Percentiles rank a stretch among this genome's conserved stretches.
Conservation (phyloP, 2,113 vertebrate genomes). For the Ochotona curzoniae region DNA sequence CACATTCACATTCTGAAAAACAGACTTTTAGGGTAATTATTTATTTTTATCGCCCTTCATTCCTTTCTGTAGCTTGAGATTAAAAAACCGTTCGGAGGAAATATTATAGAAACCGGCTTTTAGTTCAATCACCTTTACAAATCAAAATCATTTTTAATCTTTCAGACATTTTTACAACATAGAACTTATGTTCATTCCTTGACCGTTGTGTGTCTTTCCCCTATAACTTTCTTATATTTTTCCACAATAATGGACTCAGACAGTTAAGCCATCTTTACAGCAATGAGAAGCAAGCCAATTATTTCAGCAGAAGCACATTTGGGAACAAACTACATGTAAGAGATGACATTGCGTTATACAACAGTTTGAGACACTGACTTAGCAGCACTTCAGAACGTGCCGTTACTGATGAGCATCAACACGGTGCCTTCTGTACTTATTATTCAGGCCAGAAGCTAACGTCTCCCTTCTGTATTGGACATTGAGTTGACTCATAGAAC, state of each 20-base stretch:
- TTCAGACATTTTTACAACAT: background rate
- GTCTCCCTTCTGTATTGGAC: background rate
- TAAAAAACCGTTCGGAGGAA: constrained; percentile 26
- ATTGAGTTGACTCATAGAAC: background rate
- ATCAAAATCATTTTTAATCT: background rate
- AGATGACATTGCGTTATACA: background rate
- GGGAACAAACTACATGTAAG: background rate
- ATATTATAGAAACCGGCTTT: background rate
- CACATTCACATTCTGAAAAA: constrained; percentile 59
- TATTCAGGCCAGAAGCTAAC: background rate
- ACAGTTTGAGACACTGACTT: background rate
- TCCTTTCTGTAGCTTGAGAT: background rate
- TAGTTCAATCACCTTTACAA: constrained; percentile 36
- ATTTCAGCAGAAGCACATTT: background rate
- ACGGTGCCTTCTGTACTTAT: background rate
- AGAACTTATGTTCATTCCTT: background rate
- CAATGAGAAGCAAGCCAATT: background rate
- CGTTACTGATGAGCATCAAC: background rate
- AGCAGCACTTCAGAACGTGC: background rate
- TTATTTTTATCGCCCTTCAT: constrained; percentile 50
- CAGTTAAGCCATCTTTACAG: background rate
- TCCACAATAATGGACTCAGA: background rate
- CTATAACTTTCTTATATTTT: background rate
- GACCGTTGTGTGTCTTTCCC: background rate
- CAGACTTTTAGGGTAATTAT: background rate